Conservation (phyloP, 2,797 vertebrate species). For the Spondyliosoma cantharus region DNA sequence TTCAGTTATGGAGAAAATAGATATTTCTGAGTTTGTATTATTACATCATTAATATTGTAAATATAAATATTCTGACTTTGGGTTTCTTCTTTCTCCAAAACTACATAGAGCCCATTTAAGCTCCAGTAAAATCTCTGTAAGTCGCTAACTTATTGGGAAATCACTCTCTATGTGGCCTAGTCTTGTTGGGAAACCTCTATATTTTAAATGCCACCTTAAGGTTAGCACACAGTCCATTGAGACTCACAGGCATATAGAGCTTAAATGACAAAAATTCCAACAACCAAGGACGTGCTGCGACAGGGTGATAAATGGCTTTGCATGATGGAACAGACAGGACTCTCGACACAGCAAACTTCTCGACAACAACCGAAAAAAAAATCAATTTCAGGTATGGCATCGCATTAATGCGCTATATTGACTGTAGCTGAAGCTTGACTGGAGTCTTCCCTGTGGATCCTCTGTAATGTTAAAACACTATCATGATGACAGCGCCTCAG, state of each 20-base stretch:
- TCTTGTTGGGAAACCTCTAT: conserved; percentile 4
- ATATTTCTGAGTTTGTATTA: too few species aligned
- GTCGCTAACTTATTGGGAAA: conserved; percentile 9
- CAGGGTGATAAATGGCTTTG: conserved; percentile 72
- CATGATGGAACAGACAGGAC: conserved; percentile 60
- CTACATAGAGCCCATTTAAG: not conserved
- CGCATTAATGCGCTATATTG: conserved; percentile 69
- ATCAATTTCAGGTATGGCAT: conserved; percentile 65
- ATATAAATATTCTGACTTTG: too few species aligned
- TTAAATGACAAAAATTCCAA: conserved; percentile 52
- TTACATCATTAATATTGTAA: too few species aligned
- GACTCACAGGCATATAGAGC: conserved; percentile 23
- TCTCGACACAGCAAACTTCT: conserved; percentile 60
- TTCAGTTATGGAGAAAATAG: too few species aligned
- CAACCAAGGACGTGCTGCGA: conserved; percentile 52
- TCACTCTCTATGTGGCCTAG: not conserved
- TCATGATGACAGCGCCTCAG: conserved; percentile 6
- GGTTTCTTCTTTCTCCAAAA: too few species aligned
- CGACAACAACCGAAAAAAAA: conserved; percentile 51
- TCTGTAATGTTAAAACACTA: conserved; percentile 23
- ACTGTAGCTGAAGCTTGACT: conserved; percentile 50
- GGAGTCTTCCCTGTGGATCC: conserved; percentile 4
- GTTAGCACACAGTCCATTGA: conserved; percentile 16
- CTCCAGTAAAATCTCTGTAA: not conserved
- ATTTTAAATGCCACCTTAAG: conserved; percentile 21